Percentiles rank a stretch among this genome's conserved stretches.
Evolutionary conservation across 2,797 vertebrate species (phyloP).

Genomic region (Melanotaenia boesemani): DNA sequence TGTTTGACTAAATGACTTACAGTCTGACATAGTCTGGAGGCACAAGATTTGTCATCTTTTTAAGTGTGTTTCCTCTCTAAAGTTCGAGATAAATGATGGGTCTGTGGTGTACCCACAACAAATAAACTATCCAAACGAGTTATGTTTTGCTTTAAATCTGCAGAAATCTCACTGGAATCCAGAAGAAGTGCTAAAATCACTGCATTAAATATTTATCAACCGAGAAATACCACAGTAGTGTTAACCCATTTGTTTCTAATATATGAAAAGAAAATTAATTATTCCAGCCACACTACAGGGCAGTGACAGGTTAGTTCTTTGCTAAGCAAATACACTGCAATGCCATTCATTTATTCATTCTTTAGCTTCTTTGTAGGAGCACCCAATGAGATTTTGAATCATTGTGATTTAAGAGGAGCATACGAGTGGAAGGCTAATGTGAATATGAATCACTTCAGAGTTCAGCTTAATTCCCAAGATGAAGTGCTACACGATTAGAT

Average conservation of each 20-base stretch:
- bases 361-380: not conserved
- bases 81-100: not conserved
- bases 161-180: constrained; percentile 23
- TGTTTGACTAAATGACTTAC: constrained; percentile 30
- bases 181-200: constrained; percentile 27
- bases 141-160: constrained; percentile 26
- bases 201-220: constrained; percentile 64
- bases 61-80: constrained; percentile 10
- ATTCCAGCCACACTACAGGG: not conserved
- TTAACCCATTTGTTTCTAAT: constrained; percentile 16
- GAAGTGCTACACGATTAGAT: not conserved
- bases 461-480: constrained; percentile 24
- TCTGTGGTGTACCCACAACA: not conserved
- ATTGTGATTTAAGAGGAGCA: constrained; percentile 14
- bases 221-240: constrained; percentile 43
- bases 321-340: constrained; percentile 9
- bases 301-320: not conserved
- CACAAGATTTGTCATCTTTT: constrained; percentile 21
- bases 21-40: constrained; percentile 19
- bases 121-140: constrained; percentile 10
- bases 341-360: constrained; percentile 19
- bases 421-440: constrained; percentile 1
- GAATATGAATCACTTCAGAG: constrained; percentile 18
- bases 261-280: constrained; percentile 31
- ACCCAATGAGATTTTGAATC: not conserved